Evolutionary conservation across 1,140 invertebrate genomes (phyloP), one percentile per base, ranked within the genome.

Genomic region (Cydia fagiglandana): DNA sequence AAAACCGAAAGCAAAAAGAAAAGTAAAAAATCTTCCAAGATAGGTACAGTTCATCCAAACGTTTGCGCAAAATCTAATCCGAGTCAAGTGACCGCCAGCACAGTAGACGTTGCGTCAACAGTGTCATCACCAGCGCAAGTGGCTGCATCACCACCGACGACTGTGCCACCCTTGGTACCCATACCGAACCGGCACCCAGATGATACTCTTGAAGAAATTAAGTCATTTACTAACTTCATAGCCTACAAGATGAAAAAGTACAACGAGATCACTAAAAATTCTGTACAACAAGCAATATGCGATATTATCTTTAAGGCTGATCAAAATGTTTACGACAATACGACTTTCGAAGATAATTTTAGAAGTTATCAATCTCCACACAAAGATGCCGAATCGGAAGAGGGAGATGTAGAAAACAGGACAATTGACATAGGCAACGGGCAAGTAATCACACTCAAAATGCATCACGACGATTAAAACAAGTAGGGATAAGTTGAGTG

Each of bases 211-310:
- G 81, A 83, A 4, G 81, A 83, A 64, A 79, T 83, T 2, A 77
- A 79, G 74, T 80, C 77, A 12, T 81, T 83, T 24, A 74, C 75
- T 10, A 74, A 76, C 34, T 81, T 83, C 61, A 83, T 81, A 77
- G 78, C 77, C 7, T 79, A 75, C 17, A 83, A 83, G 77, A 83
- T 83, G 81, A 83, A 79, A 34, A 80, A 74, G 53, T 81, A 83
- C 38, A 66, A 75, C 4, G 78, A 79, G 38, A 64, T 4, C 15
- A 83, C 81, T 4, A 83, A 80, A 64, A 83, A 81, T 47, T 75
- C 76, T 4, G 79, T 83, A 2, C 81, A 83, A 73, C 75, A 81
- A 61, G 79, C 74, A 17, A 83, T 83, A 76, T 80, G 81, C 73
- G 76, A 83, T 20, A 73, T 83, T 41, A 79, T 83, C 56, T 83